Conservation (phyloP, 1,140 invertebrate genomes). For the Drosophila prosaltans region DNA sequence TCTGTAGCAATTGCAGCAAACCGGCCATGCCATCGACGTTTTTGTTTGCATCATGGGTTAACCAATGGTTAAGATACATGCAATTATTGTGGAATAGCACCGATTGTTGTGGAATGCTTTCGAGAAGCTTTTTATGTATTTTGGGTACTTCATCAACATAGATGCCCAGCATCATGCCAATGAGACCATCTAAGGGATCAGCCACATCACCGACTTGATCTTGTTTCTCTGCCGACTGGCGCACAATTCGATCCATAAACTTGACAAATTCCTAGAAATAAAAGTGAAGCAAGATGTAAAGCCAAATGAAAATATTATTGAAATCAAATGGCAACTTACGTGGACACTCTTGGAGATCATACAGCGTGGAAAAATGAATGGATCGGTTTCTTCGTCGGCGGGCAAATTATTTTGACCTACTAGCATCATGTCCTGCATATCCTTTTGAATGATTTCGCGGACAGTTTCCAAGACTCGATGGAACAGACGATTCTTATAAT, state of each 20-base stretch:
- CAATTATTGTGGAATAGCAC: slow-evolving; percentile 97
- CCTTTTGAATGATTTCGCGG: slow-evolving; percentile 90
- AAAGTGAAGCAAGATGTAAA: background rate
- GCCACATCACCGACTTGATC: slow-evolving; percentile 84
- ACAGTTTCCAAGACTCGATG: slow-evolving; percentile 89
- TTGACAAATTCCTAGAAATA: slow-evolving; percentile 86
- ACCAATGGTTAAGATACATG: slow-evolving; percentile 91
- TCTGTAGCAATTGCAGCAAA: slow-evolving; percentile 85
- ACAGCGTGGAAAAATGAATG: slow-evolving; percentile 85
- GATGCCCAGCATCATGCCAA: slow-evolving; percentile 89
- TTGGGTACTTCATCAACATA: slow-evolving; percentile 91
- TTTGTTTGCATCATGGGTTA: slow-evolving; percentile 71
- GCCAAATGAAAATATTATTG: background rate
- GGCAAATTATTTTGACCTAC: slow-evolving; percentile 84
- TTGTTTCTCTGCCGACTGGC: slow-evolving; percentile 87
- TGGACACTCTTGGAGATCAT: slow-evolving; percentile 85
- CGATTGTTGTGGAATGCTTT: slow-evolving; percentile 92
- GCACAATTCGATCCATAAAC: slow-evolving; percentile 88
- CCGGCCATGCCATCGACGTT: slow-evolving; percentile 76
- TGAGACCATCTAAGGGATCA: slow-evolving; percentile 85
- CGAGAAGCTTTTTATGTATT: slow-evolving; percentile 90
- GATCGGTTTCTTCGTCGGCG: slow-evolving; percentile 61
- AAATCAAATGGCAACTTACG: slow-evolving; percentile 30
- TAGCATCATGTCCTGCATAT: slow-evolving; percentile 90
- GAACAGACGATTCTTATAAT: slow-evolving; percentile 92